Conservation (phyloP, 2,888 invertebrate genomes). For the Ochlodes sylvanus region DNA sequence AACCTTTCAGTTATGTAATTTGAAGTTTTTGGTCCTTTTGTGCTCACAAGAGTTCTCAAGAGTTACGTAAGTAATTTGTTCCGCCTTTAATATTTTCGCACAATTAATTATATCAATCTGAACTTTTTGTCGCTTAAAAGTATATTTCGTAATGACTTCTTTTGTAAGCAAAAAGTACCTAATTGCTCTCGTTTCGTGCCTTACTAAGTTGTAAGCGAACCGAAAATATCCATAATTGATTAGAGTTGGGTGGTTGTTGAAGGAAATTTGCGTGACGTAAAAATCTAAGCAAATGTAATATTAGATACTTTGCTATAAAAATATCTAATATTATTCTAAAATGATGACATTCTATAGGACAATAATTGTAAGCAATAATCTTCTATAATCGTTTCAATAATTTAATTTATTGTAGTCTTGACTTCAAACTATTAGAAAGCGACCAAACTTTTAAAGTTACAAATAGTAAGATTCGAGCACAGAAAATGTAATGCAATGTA, state of each 20-base stretch:
- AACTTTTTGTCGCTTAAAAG: neutral
- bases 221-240: conserved; percentile 4
- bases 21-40: neutral
- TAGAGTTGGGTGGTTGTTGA: neutral
- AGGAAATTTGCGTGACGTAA: neutral
- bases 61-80: conserved; percentile 5
- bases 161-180: conserved; percentile 1
- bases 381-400: no score
- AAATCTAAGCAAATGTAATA: neutral
- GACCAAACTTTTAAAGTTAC: neutral
- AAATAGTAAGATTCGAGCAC: neutral
- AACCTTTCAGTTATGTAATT: neutral
- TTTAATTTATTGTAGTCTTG: no score
- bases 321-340: no score
- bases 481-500: conserved; percentile 22
- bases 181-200: conserved; percentile 5
- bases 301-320: neutral
- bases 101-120: neutral
- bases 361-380: no score
- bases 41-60: neutral
- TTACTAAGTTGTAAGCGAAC: neutral
- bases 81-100: conserved; percentile 1
- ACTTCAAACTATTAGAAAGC: no score
- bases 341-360: no score
- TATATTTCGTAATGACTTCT: conserved; percentile 1